phyloP scores from a whole-genome alignment of 1,140 invertebrate genomes.

The Drosophila rhopaloa region DNA sequence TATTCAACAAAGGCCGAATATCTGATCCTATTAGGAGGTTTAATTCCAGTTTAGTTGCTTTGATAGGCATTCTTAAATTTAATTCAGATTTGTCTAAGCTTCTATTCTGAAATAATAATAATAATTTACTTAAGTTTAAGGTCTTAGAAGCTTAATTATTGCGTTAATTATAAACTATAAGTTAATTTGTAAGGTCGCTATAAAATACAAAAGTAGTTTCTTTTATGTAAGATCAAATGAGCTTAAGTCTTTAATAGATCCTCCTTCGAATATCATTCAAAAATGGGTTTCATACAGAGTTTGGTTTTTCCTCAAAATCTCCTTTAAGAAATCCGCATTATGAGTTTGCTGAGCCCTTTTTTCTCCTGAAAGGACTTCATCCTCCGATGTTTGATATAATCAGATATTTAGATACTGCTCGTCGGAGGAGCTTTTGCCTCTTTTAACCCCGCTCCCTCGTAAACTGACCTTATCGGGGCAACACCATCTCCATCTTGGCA shows the following conservation, averaged over 20 bases:
- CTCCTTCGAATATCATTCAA: no score
- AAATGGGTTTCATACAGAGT: background rate
- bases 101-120: no score
- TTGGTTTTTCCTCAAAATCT: background rate
- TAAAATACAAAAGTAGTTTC: no score
- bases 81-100: no score
- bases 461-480: conserved; percentile 32
- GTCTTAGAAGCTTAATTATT: no score
- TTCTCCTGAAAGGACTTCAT: background rate
- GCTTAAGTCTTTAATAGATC: no score
- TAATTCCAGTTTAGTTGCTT: background rate
- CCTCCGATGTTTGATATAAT: background rate
- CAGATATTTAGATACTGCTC: conserved; percentile 11
- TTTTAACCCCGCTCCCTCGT: conserved; percentile 7
- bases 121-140: no score
- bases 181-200: no score
- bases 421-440: background rate
- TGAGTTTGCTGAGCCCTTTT: background rate
- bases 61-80: no score
- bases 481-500: conserved; percentile 41
- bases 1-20: conserved; percentile 16
- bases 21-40: background rate
- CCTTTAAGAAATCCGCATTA: background rate
- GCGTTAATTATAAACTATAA: no score
- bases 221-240: no score